Evolutionary conservation across 2,888 invertebrate genomes (phyloP).

Genomic region (Adelphocoris suturalis): DNA sequence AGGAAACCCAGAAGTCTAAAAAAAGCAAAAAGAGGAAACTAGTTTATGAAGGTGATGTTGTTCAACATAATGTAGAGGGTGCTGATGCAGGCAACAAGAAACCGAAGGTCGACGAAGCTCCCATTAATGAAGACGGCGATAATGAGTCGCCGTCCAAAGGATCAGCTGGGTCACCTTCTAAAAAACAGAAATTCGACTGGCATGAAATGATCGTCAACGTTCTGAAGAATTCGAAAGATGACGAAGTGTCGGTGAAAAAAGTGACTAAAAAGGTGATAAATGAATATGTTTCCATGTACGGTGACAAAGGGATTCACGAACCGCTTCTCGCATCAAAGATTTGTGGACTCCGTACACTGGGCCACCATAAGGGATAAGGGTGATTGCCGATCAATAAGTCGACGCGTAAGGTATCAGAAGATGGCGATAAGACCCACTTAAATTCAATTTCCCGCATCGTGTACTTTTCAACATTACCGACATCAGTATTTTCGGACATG

Average conservation of each 20-base stretch:
- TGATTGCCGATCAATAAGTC: no score
- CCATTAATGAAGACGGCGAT: neutral
- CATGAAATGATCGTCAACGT: slow-evolving; percentile 80
- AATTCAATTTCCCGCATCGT: no score
- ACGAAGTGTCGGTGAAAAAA: slow-evolving; percentile 86
- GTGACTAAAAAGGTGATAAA: slow-evolving; percentile 87
- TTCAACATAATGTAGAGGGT: neutral
- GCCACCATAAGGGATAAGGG: no score
- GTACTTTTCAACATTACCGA: no score
- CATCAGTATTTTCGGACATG: no score
- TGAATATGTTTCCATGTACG: slow-evolving; percentile 81
- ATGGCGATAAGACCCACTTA: no score
- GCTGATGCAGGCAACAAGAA: slow-evolving; percentile 6
- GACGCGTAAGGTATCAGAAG: no score
- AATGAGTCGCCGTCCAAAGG: neutral
- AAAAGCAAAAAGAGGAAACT: slow-evolving; percentile 61
- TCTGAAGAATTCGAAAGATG: slow-evolving; percentile 80
- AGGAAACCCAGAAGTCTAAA: slow-evolving; percentile 39
- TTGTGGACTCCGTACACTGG: no score
- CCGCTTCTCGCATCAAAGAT: no score
- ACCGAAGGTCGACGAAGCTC: slow-evolving; percentile 1
- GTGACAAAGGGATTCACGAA: slow-evolving; percentile 81
- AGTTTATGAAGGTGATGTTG: neutral
- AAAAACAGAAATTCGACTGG: slow-evolving; percentile 80
- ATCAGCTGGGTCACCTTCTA: neutral